A percentile compares a stretch with the other conserved stretches of the same genome.
phyloP scores from a whole-genome alignment of 1,140 invertebrate species.

The Battus philenor region DNA sequence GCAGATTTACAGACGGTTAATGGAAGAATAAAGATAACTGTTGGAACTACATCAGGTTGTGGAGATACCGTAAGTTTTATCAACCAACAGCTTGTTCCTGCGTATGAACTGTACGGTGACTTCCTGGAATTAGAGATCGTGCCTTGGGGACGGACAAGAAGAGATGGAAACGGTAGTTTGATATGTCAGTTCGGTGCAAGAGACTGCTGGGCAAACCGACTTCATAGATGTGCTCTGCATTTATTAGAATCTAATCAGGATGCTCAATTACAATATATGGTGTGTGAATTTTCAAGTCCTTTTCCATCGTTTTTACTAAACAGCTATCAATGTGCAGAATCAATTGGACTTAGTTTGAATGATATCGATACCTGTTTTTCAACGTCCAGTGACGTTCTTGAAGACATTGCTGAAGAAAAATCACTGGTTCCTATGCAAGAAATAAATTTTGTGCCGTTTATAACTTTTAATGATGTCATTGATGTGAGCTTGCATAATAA shows the following conservation, averaged over 20 bases:
- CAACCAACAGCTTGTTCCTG: conserved; percentile 26
- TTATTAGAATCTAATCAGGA: conserved; percentile 38
- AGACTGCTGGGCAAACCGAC: conserved; percentile 60
- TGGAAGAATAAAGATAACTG: conserved; percentile 48
- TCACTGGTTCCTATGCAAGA: conserved; percentile 29
- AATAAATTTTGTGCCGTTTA: conserved; percentile 50
- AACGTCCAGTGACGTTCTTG: conserved; percentile 32
- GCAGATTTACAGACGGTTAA: conserved; percentile 25
- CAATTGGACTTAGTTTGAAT: conserved; percentile 33
- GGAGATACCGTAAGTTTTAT: conserved; percentile 44
- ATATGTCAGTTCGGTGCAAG: conserved; percentile 42
- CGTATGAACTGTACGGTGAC: conserved; percentile 41
- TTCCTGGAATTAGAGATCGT: conserved; percentile 55
- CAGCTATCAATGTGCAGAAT: conserved; percentile 39
- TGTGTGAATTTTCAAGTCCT: conserved; percentile 48
- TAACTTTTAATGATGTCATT: conserved; percentile 45
- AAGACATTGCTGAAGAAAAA: conserved; percentile 27
- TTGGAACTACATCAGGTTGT: conserved; percentile 47
- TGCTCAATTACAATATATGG: conserved; percentile 50
- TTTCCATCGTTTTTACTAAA: conserved; percentile 31
- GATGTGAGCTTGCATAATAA: conserved; percentile 22
- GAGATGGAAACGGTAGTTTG: conserved; percentile 27
- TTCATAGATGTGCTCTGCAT: conserved; percentile 56
- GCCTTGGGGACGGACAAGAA: conserved; percentile 53
- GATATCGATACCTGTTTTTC: conserved; percentile 45